Evolutionary conservation across 2,113 vertebrate genomes (phyloP).

Genomic region (Lasiurus borealis): DNA sequence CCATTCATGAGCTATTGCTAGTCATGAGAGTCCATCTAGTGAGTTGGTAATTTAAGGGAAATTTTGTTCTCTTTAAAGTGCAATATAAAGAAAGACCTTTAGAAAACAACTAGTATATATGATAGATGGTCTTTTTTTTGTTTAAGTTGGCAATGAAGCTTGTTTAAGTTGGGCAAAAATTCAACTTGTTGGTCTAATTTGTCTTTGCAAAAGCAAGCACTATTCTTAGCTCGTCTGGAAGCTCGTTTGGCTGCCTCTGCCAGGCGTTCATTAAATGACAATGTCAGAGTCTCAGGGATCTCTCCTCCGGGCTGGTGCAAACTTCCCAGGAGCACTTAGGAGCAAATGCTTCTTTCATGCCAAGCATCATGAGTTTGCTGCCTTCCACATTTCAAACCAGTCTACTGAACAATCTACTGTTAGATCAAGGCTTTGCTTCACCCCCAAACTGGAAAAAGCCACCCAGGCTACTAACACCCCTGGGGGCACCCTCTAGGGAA

Average conservation of each 20-base stretch:
- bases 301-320: not conserved
- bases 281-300: not conserved
- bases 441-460: not conserved
- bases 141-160: not conserved
- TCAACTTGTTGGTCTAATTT: slow-evolving; percentile 27
- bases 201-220: slow-evolving; percentile 37
- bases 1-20: slow-evolving; percentile 8
- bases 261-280: not conserved
- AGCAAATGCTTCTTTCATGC: not conserved
- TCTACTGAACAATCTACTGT: not conserved
- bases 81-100: slow-evolving; percentile 56
- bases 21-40: slow-evolving; percentile 39
- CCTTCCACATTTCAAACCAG: not conserved
- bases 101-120: not conserved
- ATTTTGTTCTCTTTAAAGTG: slow-evolving; percentile 43
- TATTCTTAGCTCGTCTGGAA: not conserved
- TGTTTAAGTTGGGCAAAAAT: slow-evolving; percentile 19
- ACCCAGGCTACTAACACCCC: not conserved
- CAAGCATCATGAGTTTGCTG: not conserved
- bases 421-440: not conserved
- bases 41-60: slow-evolving; percentile 53
- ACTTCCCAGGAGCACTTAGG: not conserved
- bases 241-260: not conserved
- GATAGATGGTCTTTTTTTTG: not conserved
- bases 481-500: slow-evolving; percentile 50